These are phyloP conservation scores for Crotalus helleri DNA, from an alignment of 2,113 vertebrate genomes.

Conservation along the genomic window DNA sequence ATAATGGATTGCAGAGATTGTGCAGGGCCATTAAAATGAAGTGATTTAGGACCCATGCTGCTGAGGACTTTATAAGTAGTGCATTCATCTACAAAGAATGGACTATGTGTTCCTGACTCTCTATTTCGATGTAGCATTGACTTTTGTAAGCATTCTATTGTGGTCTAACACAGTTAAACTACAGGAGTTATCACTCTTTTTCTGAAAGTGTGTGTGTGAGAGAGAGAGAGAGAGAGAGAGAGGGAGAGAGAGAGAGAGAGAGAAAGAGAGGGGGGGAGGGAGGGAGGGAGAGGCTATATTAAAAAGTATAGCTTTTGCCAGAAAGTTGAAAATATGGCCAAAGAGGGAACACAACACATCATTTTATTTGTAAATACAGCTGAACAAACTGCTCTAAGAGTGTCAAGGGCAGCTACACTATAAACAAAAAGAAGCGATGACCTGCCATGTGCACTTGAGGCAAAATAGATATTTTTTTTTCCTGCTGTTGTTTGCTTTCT, in stretches of 20 bases:
- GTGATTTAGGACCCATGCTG: background rate
- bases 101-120: background rate
- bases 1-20: background rate
- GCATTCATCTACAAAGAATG: background rate
- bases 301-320: background rate
- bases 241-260: too few species aligned
- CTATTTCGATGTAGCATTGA: background rate
- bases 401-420: conserved; percentile 60
- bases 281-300: background rate
- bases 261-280: too few species aligned
- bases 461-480: conserved; percentile 64
- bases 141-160: background rate
- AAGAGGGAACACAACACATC: conserved; percentile 11
- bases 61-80: background rate
- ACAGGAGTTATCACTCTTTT: background rate
- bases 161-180: background rate
- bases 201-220: background rate
- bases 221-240: too few species aligned
- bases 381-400: conserved; percentile 65
- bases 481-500: conserved; percentile 48
- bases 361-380: conserved; percentile 62
- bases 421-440: conserved; percentile 62
- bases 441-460: conserved; percentile 52
- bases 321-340: conserved; percentile 24
- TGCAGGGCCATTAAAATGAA: background rate